phyloP scores from a whole-genome alignment of 2,113 vertebrate species.

The Cyprinodon tularosa region DNA sequence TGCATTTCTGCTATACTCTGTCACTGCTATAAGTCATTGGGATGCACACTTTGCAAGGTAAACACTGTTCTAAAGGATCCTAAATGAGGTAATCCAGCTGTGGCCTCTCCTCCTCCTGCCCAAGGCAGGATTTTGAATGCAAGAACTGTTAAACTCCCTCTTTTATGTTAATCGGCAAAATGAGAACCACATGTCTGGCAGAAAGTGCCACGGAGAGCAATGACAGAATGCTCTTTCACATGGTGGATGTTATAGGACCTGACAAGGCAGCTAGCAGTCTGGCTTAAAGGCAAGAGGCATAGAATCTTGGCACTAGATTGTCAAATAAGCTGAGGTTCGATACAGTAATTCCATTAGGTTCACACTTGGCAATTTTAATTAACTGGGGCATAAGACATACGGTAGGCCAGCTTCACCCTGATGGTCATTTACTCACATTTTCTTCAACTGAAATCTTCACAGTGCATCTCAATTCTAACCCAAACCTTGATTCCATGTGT shows the following conservation, averaged over 20 bases:
- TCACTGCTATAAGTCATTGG: slow-evolving; percentile 67
- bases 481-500: not conserved
- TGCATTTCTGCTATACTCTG: slow-evolving; percentile 55
- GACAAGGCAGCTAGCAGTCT: slow-evolving; percentile 34
- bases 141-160: slow-evolving; percentile 77
- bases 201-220: slow-evolving; percentile 59
- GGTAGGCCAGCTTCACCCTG: not conserved
- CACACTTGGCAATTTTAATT: slow-evolving; percentile 30
- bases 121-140: slow-evolving; percentile 71
- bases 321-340: slow-evolving; percentile 40
- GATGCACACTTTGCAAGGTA: slow-evolving; percentile 80
- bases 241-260: slow-evolving; percentile 50
- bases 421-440: not conserved
- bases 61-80: slow-evolving; percentile 79
- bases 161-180: slow-evolving; percentile 84
- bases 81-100: slow-evolving; percentile 78
- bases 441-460: not conserved
- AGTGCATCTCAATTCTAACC: slow-evolving; percentile 8
- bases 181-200: slow-evolving; percentile 83
- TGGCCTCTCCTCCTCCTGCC: slow-evolving; percentile 66
- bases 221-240: slow-evolving; percentile 78
- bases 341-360: slow-evolving; percentile 47
- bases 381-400: slow-evolving; percentile 10
- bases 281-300: slow-evolving; percentile 22
- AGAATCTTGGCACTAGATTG: slow-evolving; percentile 31